A percentile compares a stretch with the other conserved stretches of the same genome.
phyloP scores from a whole-genome alignment of 1,140 invertebrate species.

The Drosophila serrata region DNA sequence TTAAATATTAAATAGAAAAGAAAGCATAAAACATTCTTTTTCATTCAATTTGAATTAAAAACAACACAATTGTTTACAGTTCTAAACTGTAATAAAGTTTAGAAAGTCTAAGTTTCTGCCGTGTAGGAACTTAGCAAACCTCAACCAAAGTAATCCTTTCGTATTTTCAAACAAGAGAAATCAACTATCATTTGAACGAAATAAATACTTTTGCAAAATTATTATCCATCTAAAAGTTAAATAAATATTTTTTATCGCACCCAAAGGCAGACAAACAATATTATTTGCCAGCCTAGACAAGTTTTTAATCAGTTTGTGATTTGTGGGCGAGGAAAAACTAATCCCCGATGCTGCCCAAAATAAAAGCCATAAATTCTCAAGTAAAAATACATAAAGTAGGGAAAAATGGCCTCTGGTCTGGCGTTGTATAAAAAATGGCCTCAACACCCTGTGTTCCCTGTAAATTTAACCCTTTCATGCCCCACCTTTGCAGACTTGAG shows the following conservation, averaged over 20 bases:
- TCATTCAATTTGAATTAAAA: neutral
- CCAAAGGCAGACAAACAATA: constrained; percentile 6
- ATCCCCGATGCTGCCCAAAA: constrained; percentile 61
- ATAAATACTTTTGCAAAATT: neutral
- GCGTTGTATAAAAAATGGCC: constrained; percentile 59
- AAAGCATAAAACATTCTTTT: too few species aligned
- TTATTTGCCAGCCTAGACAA: constrained; percentile 20
- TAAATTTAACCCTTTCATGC: neutral
- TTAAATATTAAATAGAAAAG: neutral
- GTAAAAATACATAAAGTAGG: constrained; percentile 29
- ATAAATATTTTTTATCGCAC: neutral
- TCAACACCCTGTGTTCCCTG: neutral
- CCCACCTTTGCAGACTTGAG: constrained; percentile 26
- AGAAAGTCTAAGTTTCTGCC: neutral
- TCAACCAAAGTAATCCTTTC: neutral
- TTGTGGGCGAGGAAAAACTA: constrained; percentile 60
- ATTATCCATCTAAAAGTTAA: neutral
- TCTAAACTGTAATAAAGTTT: neutral
- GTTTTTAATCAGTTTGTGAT: constrained; percentile 75
- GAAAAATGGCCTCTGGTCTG: constrained; percentile 14
- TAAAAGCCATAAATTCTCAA: constrained; percentile 69
- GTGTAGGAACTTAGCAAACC: neutral
- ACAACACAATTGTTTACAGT: neutral
- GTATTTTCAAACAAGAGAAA: neutral
- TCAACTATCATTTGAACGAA: too few species aligned